phyloP scores from a whole-genome alignment of 2,113 vertebrate genomes.

The Pongo abelii region DNA sequence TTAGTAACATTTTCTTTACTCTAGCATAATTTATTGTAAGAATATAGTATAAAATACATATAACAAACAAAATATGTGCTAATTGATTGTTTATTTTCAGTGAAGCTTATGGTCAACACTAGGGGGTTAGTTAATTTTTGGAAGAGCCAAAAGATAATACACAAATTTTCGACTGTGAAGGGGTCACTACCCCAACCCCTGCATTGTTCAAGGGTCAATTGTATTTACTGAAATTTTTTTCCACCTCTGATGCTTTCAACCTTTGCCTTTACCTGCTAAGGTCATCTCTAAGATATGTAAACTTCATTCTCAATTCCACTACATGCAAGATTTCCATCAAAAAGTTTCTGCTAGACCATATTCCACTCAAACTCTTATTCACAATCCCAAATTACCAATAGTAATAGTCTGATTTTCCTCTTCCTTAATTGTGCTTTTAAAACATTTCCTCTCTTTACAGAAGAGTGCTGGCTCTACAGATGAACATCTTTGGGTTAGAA shows the following conservation, averaged over 20 bases:
- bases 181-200: neutral
- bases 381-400: neutral
- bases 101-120: neutral
- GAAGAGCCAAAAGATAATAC: neutral
- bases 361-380: neutral
- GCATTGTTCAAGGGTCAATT: neutral
- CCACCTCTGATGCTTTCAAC: neutral
- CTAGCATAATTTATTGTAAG: neutral
- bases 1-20: neutral
- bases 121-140: neutral
- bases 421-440: neutral
- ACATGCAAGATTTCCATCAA: neutral
- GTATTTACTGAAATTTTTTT: neutral
- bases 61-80: neutral
- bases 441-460: neutral
- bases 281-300: neutral
- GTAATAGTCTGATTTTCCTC: neutral
- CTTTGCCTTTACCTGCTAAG: neutral
- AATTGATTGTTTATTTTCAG: neutral
- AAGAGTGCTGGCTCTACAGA: neutral
- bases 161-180: neutral
- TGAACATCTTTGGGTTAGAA: neutral
- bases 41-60: neutral
- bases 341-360: neutral
- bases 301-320: neutral